Base-by-base conservation (phyloP, 2,113 vertebrate genomes). In the Ariopsis seemanni region DNA sequence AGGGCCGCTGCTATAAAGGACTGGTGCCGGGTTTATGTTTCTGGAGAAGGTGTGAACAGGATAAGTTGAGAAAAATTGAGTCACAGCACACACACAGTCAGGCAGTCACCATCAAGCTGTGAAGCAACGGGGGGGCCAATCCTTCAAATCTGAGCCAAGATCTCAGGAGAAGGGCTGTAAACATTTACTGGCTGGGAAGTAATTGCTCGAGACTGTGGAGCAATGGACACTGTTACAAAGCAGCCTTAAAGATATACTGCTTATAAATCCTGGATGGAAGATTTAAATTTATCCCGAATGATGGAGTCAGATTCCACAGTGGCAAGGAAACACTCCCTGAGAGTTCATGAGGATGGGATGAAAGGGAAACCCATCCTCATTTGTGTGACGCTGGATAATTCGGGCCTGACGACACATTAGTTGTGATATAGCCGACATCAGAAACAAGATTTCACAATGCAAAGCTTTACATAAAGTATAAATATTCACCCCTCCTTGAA, bases 131-230 rank as follows among this genome's bases (percentile, higher is more conserved):
- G 93, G 74, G 92, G 91, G 88, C 82, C 91, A 92, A 92, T 93
- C 91, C 92, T 88, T 93, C 91, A 92, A 94, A 93, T 94, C 92
- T 93, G 27, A 87, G 91, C 91, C 92, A 90, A 91, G 93, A 94
- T 94, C 93, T 95, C 92, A 90, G 90, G 90, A 92, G 69, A 34
- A 14, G 91, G 88, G 92, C 88, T 92, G 92, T 94, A 95, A 95
- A 95, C 90, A 89, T 95, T 95, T 94, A 95, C 92, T 93, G 91
- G 91, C 91, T 90, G 94, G 92, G 93, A 93, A 92, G 91, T 89
- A 89, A 84, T 88, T 89, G 89, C 89, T 89, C 88, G 90, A 90
- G 89, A 87, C 88, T 86, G 90, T 90, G 92, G 86, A 86, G 88
- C 17, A 60, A 58, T 85, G 86, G 48, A 52, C 72, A 75, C 4